Percentiles rank a stretch among this genome's conserved stretches.
These are phyloP conservation scores for Parotocinclus haroldoi DNA, from an alignment of 2,797 vertebrate genomes.

Conservation along the genomic window DNA sequence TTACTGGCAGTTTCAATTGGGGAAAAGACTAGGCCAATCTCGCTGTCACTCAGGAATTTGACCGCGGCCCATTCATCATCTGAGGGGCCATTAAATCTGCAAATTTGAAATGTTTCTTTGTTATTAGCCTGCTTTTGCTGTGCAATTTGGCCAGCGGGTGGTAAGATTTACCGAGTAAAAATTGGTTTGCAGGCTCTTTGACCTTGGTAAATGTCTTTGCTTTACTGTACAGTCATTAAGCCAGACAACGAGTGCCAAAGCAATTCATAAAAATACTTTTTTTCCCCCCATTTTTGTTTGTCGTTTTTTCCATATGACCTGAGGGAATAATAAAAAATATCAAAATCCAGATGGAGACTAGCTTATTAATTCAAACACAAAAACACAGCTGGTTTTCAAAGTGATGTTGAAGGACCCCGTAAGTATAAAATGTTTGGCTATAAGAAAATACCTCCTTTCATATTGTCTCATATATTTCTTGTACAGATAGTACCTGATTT, in stretches of 20 bases:
- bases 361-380: slow-evolving; percentile 29
- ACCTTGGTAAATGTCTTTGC: slow-evolving; percentile 50
- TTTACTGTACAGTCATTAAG: slow-evolving; percentile 53
- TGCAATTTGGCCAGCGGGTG: slow-evolving; percentile 36
- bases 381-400: not conserved
- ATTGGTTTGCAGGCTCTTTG: slow-evolving; percentile 50
- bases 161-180: slow-evolving; percentile 44
- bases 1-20: slow-evolving; percentile 31
- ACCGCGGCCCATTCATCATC: slow-evolving; percentile 42
- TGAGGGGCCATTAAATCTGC: slow-evolving; percentile 49
- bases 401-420: not conserved
- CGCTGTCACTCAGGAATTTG: slow-evolving; percentile 46
- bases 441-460: too few relatives aligned
- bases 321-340: slow-evolving; percentile 29
- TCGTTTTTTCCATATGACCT: slow-evolving; percentile 61
- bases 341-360: slow-evolving; percentile 46
- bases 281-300: slow-evolving; percentile 49
- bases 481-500: too few relatives aligned
- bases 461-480: too few relatives aligned
- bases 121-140: slow-evolving; percentile 27
- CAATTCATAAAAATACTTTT: slow-evolving; percentile 54
- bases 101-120: slow-evolving; percentile 43
- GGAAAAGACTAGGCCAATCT: slow-evolving; percentile 38
- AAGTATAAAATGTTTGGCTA: too few relatives aligned
- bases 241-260: slow-evolving; percentile 47